Evolutionary conservation across 1,140 invertebrate species (phyloP).

Genomic region (Asbolus verrucosus): DNA sequence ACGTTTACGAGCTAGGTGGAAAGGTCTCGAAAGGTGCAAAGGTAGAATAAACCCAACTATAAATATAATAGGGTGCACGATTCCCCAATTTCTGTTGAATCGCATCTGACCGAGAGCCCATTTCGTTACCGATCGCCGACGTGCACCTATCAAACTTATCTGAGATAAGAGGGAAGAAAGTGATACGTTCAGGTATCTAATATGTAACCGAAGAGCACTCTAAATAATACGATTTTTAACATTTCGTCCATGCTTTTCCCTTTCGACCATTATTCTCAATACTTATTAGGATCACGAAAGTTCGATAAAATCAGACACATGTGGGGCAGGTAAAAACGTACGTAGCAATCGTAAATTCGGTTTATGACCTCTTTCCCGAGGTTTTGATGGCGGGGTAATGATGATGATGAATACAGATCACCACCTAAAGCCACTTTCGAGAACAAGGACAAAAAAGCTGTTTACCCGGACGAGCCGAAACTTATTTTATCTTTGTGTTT

Average conservation of each 20-base stretch:
- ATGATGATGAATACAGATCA: slow-evolving; percentile 32
- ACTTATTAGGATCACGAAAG: slow-evolving; percentile 37
- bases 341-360: slow-evolving; percentile 29
- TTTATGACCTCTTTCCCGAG: slow-evolving; percentile 9
- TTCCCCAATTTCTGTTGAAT: slow-evolving; percentile 53
- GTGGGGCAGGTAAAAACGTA: slow-evolving; percentile 33
- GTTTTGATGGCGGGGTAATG: slow-evolving; percentile 17
- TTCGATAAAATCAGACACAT: slow-evolving; percentile 36
- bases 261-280: slow-evolving; percentile 6
- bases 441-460: neutral
- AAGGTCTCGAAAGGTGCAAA: too few relatives aligned
- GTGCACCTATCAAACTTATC: slow-evolving; percentile 52
- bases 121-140: slow-evolving; percentile 47
- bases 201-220: slow-evolving; percentile 25
- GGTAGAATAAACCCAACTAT: slow-evolving; percentile 52
- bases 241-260: slow-evolving; percentile 2
- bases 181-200: slow-evolving; percentile 41
- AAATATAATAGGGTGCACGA: too few relatives aligned
- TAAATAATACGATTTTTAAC: slow-evolving; percentile 31
- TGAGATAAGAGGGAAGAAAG: slow-evolving; percentile 48
- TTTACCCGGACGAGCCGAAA: slow-evolving; percentile 1
- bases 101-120: slow-evolving; percentile 46
- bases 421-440: neutral
- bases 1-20: too few relatives aligned
- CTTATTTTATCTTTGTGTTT: slow-evolving; percentile 10